Conservation (phyloP, 1,140 invertebrate genomes). For the Parapsyche elsis region DNA sequence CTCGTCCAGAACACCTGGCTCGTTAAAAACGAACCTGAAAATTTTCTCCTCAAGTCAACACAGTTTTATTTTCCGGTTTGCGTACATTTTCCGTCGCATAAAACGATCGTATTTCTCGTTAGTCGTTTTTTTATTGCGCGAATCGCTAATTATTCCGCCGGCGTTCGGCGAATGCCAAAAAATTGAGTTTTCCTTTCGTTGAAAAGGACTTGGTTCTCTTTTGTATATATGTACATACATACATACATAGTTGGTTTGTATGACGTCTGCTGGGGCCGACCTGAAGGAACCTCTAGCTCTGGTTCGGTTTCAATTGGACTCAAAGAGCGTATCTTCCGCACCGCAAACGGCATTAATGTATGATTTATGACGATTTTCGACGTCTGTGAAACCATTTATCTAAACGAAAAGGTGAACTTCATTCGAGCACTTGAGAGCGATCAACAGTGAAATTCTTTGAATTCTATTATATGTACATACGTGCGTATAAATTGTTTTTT, state of each 20-base stretch:
- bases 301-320: slow-evolving; percentile 12
- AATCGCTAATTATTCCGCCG: slow-evolving; percentile 9
- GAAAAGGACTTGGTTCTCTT: background rate
- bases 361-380: slow-evolving; percentile 24
- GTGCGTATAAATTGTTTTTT: no score
- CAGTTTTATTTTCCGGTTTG: slow-evolving; percentile 36
- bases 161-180: background rate
- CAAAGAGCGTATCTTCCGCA: background rate
- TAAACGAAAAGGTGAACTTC: slow-evolving; percentile 11
- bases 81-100: background rate
- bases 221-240: background rate
- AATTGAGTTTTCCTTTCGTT: background rate
- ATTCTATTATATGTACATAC: no score
- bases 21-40: slow-evolving; percentile 44
- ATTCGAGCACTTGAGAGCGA: background rate
- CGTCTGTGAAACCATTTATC: slow-evolving; percentile 3
- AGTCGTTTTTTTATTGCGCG: background rate
- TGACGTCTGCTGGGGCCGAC: slow-evolving; percentile 11
- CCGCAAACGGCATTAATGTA: slow-evolving; percentile 11
- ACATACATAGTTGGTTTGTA: background rate
- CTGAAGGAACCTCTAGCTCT: background rate
- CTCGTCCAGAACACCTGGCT: slow-evolving; percentile 47
- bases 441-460: no score
- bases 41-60: slow-evolving; percentile 34
- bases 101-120: background rate